Conservation (phyloP, 2,113 vertebrate genomes). For the Capreolus pygargus region DNA sequence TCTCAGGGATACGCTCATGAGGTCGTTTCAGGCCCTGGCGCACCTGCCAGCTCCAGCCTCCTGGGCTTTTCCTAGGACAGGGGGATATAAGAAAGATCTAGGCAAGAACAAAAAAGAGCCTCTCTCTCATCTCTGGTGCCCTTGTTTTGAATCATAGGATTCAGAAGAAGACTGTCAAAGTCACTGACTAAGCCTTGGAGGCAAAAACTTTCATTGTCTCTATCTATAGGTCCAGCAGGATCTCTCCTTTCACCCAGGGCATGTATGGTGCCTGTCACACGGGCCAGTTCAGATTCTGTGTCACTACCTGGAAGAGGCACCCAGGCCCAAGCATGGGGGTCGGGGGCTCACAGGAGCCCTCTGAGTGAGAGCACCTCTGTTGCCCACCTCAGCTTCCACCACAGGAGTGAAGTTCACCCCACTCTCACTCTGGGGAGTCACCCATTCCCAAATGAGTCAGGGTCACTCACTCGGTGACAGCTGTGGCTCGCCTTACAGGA, state of each 20-base stretch:
- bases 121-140: neutral
- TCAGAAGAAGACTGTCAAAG: neutral
- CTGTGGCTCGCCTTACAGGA: constrained; percentile 78
- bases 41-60: neutral
- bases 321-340: neutral
- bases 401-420: neutral
- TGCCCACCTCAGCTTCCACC: neutral
- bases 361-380: neutral
- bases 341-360: neutral
- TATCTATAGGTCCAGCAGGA: neutral
- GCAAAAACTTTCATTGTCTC: neutral
- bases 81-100: neutral
- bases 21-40: neutral
- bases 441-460: constrained; percentile 75
- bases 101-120: neutral
- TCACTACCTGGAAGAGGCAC: neutral
- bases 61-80: neutral
- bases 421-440: neutral
- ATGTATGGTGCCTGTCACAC: neutral
- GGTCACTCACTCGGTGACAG: constrained; percentile 81
- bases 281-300: neutral
- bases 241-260: neutral
- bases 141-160: neutral
- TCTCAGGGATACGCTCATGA: neutral
- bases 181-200: neutral